Evolutionary conservation across 2,797 vertebrate genomes (phyloP).

Genomic region (Austrolebias charrua): DNA sequence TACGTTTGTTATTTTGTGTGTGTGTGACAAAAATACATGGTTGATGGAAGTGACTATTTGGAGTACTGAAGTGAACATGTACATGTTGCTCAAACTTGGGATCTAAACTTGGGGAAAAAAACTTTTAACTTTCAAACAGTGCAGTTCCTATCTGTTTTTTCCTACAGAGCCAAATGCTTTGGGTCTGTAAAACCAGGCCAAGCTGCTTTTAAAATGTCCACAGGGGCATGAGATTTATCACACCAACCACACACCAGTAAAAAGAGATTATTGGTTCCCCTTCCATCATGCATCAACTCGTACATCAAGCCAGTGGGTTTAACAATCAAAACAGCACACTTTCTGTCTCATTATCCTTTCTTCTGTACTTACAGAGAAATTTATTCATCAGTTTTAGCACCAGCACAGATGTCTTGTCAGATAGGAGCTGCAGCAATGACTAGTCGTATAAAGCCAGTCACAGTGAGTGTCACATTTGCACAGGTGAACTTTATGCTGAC

Average conservation of each 20-base stretch:
- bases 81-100: background rate
- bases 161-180: conserved; percentile 37
- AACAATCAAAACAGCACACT: conserved; percentile 53
- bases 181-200: conserved; percentile 65
- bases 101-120: conserved; percentile 1
- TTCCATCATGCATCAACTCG: conserved; percentile 60
- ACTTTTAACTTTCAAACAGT: conserved; percentile 1
- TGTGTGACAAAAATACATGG: background rate
- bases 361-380: conserved; percentile 27
- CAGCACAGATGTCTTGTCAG: conserved; percentile 39
- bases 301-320: conserved; percentile 42
- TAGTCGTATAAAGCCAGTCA: conserved; percentile 30
- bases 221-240: conserved; percentile 64
- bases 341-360: conserved; percentile 30
- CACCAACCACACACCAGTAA: conserved; percentile 69
- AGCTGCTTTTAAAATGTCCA: conserved; percentile 70
- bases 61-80: background rate
- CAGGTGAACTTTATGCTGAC: conserved; percentile 16
- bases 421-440: conserved; percentile 23
- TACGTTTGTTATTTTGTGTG: background rate
- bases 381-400: conserved; percentile 33
- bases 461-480: conserved; percentile 26
- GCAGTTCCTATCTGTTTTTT: conserved; percentile 28
- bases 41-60: background rate
- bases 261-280: conserved; percentile 65